Percentiles rank a stretch among this genome's conserved stretches.
phyloP scores from a whole-genome alignment of 2,888 invertebrate species.

The Eupeodes latifasciatus region DNA sequence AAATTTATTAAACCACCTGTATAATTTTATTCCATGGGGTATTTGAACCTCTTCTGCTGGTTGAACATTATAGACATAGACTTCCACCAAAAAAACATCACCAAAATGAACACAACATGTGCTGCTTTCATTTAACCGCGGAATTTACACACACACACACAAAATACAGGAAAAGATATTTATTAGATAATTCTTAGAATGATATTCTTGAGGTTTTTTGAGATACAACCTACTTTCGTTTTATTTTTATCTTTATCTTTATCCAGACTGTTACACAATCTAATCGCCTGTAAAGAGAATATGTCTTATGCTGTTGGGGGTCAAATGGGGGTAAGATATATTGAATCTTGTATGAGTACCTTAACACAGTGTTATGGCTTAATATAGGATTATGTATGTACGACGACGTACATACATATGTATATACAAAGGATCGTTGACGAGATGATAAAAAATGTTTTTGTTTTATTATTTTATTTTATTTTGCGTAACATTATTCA shows the following conservation, averaged over 20 bases:
- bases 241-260: constrained; percentile 67
- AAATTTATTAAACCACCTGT: constrained; percentile 67
- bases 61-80: constrained; percentile 19
- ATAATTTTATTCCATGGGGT: constrained; percentile 9
- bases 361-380: constrained; percentile 17
- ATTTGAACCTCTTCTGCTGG: constrained; percentile 1
- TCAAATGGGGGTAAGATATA: constrained; percentile 60
- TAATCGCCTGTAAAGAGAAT: constrained; percentile 67
- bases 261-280: constrained; percentile 69
- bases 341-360: constrained; percentile 37
- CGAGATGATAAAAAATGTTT: constrained; percentile 29
- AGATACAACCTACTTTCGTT: constrained; percentile 53
- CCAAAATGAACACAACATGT: constrained; percentile 2
- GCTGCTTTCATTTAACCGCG: constrained; percentile 68
- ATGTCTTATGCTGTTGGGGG: constrained; percentile 28
- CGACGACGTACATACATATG: too few species aligned
- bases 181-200: not conserved
- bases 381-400: constrained; percentile 8
- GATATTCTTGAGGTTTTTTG: not conserved
- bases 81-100: constrained; percentile 1
- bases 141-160: constrained; percentile 50
- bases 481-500: constrained; percentile 53
- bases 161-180: constrained; percentile 26
- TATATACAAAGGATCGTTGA: too few species aligned
- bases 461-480: constrained; percentile 40